Percentiles rank a stretch among this genome's conserved stretches.
These are phyloP conservation scores for Lithophane ornitopus DNA, from an alignment of 2,888 invertebrate species.

Conservation along the genomic window DNA sequence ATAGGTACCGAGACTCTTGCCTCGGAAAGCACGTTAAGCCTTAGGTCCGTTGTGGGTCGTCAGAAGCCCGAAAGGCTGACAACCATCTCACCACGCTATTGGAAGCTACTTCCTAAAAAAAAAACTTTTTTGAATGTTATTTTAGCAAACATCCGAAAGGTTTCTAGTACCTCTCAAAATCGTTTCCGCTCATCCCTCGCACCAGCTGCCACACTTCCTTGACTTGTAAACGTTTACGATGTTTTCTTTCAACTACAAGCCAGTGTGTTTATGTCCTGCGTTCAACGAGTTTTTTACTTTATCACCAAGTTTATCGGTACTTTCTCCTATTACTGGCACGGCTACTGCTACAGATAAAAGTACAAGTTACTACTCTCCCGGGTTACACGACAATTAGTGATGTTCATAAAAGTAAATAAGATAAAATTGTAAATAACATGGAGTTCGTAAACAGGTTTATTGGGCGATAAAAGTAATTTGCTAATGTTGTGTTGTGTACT, in stretches of 20 bases:
- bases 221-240: constrained; percentile 86
- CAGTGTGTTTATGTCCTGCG: constrained; percentile 81
- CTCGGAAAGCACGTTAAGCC: no score
- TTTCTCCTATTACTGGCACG: constrained; percentile 66
- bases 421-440: constrained; percentile 63
- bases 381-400: constrained; percentile 64
- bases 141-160: not conserved
- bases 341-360: constrained; percentile 72
- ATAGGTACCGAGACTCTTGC: no score
- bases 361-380: constrained; percentile 50
- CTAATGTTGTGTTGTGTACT: constrained; percentile 42
- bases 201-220: constrained; percentile 70
- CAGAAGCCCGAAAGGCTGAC: no score
- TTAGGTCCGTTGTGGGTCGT: no score
- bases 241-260: constrained; percentile 84
- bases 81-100: no score
- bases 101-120: not conserved
- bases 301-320: constrained; percentile 79
- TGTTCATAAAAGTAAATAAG: constrained; percentile 64
- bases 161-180: not conserved
- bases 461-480: constrained; percentile 50
- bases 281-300: constrained; percentile 85
- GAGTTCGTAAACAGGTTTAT: constrained; percentile 65
- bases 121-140: not conserved
- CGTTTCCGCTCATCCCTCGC: constrained; percentile 51